A percentile compares a stretch with the other conserved stretches of the same genome.
Evolutionary conservation across 2,888 invertebrate species (phyloP).

Genomic region (Agonopterix arenella): DNA sequence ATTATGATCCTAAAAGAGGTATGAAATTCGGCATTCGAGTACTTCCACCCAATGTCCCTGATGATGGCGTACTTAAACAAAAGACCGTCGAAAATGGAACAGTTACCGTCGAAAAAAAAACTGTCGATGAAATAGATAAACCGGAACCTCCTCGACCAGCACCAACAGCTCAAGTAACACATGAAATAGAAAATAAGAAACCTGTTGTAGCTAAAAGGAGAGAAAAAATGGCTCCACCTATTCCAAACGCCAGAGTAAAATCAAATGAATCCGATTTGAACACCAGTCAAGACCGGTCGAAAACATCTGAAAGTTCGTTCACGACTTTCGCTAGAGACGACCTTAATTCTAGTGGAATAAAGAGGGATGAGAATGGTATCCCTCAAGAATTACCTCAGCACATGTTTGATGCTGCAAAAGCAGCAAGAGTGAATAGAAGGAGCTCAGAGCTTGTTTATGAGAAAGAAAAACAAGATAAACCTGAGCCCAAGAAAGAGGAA

Average conservation of each 20-base stretch:
- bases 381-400: slow-evolving; percentile 84
- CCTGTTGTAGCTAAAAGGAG: slow-evolving; percentile 72
- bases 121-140: slow-evolving; percentile 60
- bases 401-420: slow-evolving; percentile 84
- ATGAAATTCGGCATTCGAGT: slow-evolving; percentile 84
- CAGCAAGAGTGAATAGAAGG: slow-evolving; percentile 81
- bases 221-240: slow-evolving; percentile 68
- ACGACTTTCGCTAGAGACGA: slow-evolving; percentile 59
- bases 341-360: slow-evolving; percentile 77
- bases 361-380: slow-evolving; percentile 77
- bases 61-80: slow-evolving; percentile 67
- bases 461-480: slow-evolving; percentile 56
- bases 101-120: slow-evolving; percentile 47
- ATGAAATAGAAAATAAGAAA: slow-evolving; percentile 65
- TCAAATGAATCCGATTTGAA: slow-evolving; percentile 53
- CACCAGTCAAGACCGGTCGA: slow-evolving; percentile 42
- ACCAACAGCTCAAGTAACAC: slow-evolving; percentile 60
- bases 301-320: slow-evolving; percentile 45
- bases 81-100: slow-evolving; percentile 62
- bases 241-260: slow-evolving; percentile 64
- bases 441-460: slow-evolving; percentile 57
- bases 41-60: slow-evolving; percentile 75
- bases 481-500: slow-evolving; percentile 34
- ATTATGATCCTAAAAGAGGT: slow-evolving; percentile 74
- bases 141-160: slow-evolving; percentile 51